phyloP scores from a whole-genome alignment of 2,797 vertebrate genomes.

The Spheniscus humboldti region DNA sequence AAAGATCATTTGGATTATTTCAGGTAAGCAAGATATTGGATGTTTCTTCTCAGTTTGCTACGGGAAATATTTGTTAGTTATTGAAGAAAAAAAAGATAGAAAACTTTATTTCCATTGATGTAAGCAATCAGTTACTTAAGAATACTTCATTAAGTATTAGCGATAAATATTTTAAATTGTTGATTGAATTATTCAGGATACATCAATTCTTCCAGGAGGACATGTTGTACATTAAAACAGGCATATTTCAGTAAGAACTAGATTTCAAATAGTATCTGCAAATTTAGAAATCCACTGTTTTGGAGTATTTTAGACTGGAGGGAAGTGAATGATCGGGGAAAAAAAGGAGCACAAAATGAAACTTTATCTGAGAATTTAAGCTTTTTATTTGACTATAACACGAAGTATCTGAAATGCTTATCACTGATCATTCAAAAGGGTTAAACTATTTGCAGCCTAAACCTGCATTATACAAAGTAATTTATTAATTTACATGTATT shows the following conservation, averaged over 20 bases:
- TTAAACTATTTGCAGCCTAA: neutral
- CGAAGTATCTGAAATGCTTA: neutral
- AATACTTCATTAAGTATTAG: neutral
- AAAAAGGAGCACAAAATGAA: neutral
- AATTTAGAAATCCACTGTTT: neutral
- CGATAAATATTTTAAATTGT: neutral
- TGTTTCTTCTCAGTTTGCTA: neutral
- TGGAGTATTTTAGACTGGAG: neutral
- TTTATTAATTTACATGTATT: slow-evolving; percentile 34
- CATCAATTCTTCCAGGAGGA: neutral
- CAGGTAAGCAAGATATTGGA: neutral
- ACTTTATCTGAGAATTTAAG: neutral
- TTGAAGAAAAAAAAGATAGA: neutral
- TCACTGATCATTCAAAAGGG: neutral
- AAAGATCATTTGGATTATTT: neutral
- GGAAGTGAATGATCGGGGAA: neutral
- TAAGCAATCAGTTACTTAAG: neutral
- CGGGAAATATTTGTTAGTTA: neutral
- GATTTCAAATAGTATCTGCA: neutral
- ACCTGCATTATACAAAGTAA: neutral
- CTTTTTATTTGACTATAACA: neutral
- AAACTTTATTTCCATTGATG: neutral
- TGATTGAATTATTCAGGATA: neutral
- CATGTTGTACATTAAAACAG: neutral
- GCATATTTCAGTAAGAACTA: neutral